Base-by-base conservation (phyloP, 2,113 vertebrate genomes). In the Gulo gulo region DNA sequence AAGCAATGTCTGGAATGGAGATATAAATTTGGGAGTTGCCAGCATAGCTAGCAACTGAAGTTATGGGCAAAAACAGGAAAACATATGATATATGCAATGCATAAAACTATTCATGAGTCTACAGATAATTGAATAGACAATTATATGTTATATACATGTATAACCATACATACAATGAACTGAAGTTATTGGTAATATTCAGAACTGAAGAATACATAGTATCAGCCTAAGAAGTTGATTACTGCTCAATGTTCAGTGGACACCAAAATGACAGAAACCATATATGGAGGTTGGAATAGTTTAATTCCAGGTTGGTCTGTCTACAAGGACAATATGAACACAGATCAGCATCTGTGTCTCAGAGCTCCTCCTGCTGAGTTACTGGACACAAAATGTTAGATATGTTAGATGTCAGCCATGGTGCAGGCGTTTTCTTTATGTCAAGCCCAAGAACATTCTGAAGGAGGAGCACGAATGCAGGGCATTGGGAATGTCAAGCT, bases 21-120 rank as follows among this genome's bases (percentile, higher is more conserved):
- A 92, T n/a, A 91, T 59, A 94, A 90, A 91, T 88, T 82, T 96
- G 69, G 45, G 36, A 88, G 76, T 88, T 96, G 85, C 97, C 91
- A 96, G 86, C 86, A 59, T 73, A 93, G 86, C 86, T 93, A 59
- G 89, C 65, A 88, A 96, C 36, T 59, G 52, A 96, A 91, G 36
- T 52, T 78, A 45, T 1, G 69, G 67, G 31, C 67, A 42, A 15
- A 83, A 96, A 57, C 63, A 65, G 63, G 16, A 85, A 91, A 87
- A 57, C 8, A 31, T 81, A 76, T 59, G 67, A 57, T 92, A 31
- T 59, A 47, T 1, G 7, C 16, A 76, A 24, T 69, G 55, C 7
- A 88, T 61, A 91, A 87, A 80, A 31, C 29, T 39, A 55, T 5
- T n/a, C 34, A 23, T 24, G n/a, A 88, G 36, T 87, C 5, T 63